phyloP scores from a whole-genome alignment of 2,113 vertebrate species.

The Ciconia stormi region DNA sequence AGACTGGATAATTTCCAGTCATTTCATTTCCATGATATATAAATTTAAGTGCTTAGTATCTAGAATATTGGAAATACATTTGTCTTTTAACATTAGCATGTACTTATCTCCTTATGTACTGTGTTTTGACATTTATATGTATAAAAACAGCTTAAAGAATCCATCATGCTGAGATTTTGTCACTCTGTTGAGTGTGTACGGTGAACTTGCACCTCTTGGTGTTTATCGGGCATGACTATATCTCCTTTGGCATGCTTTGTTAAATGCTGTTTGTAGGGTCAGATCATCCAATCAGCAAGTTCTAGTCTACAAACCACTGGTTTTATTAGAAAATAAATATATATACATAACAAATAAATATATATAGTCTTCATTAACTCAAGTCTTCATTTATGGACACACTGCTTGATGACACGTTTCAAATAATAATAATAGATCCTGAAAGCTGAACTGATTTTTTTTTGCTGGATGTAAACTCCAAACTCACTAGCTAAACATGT shows the following conservation, averaged over 20 bases:
- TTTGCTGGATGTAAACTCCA: background rate
- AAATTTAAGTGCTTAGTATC: background rate
- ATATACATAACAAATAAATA: background rate
- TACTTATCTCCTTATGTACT: background rate
- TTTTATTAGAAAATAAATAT: background rate
- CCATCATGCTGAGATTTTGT: background rate
- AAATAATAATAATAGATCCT: background rate
- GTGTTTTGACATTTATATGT: background rate
- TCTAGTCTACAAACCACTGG: background rate
- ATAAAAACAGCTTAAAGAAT: background rate
- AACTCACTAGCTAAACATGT: background rate
- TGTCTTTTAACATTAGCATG: background rate
- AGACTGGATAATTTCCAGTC: background rate
- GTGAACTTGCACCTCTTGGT: background rate
- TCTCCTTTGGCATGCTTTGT: background rate
- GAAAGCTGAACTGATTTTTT: background rate
- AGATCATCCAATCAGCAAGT: background rate
- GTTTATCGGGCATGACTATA: accelerated
- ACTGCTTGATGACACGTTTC: background rate
- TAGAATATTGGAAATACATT: background rate
- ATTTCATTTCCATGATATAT: background rate
- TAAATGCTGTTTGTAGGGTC: background rate
- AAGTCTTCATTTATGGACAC: background rate
- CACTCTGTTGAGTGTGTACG: background rate
- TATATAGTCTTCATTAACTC: background rate